Evolutionary conservation across 2,797 vertebrate genomes (phyloP).

Genomic region (Pyrocephalus nanus): DNA sequence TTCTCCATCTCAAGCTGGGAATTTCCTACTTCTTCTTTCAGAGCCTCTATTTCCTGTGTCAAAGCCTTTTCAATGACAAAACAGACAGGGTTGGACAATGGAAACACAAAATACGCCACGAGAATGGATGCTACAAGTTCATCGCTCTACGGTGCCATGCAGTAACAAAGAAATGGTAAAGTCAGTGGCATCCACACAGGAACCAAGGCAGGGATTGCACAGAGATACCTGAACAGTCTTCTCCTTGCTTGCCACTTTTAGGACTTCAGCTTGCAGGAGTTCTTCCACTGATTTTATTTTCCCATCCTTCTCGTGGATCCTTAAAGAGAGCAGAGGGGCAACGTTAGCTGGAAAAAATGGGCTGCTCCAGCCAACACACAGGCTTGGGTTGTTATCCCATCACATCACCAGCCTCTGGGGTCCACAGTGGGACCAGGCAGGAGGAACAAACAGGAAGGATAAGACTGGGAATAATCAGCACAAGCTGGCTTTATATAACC

Average conservation of each 20-base stretch:
- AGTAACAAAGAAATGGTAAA: conserved; percentile 59
- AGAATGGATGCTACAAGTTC: conserved; percentile 46
- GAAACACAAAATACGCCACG: conserved; percentile 69
- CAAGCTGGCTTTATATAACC: not conserved
- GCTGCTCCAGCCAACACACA: not conserved
- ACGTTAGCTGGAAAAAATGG: fast-evolving
- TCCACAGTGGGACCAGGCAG: not conserved
- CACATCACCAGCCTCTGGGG: not conserved
- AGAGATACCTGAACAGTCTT: conserved; percentile 83
- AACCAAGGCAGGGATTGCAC: not conserved
- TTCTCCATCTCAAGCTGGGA: conserved; percentile 85
- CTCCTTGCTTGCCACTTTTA: conserved; percentile 81
- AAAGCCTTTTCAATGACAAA: conserved; percentile 87
- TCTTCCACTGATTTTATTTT: conserved; percentile 86
- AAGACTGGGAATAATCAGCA: not conserved
- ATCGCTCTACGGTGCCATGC: conserved; percentile 51
- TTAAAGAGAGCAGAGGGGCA: conserved; percentile 50
- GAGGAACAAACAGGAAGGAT: not conserved
- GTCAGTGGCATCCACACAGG: conserved; percentile 58
- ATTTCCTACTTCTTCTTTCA: conserved; percentile 88
- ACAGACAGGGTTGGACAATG: conserved; percentile 80
- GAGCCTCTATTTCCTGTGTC: conserved; percentile 85
- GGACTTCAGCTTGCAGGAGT: conserved; percentile 83
- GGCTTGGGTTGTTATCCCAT: not conserved
- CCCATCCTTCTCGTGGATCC: conserved; percentile 88